Evolutionary conservation across 2,797 vertebrate genomes (phyloP), one percentile per base, ranked within the genome.

Genomic region (Petrocephalus schoutedeni): DNA sequence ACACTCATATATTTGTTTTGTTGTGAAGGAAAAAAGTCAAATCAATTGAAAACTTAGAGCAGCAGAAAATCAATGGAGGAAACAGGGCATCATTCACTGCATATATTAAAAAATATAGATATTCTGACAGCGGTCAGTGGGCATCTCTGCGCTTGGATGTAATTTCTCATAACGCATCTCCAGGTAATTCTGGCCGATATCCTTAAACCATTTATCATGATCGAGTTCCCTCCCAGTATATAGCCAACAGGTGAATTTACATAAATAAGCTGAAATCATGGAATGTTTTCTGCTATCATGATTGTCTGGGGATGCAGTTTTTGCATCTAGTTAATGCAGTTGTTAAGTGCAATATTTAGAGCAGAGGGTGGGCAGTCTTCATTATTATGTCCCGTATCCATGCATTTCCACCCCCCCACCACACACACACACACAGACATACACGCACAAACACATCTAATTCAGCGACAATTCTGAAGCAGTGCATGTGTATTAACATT

Each of bases 51-150:
- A 93, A 94, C 85, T 90, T 92, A 85, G 91, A 94, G 92, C 89
- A 94, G 89, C 92, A 89, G 93, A 92, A 95, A 96, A 96, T 97
- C 93, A 96, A 91, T 97, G 87, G 41, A 84, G 92, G 93, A 94
- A 94, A 93, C 91, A 94, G 88, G 90, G 88, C 92, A 90, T 93
- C 93, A 94, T 94, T 96, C 93, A 92, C 91, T 86, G 23, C 89
- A 86, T 87, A 59, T 93, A 92, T 92, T 94, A 90, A 95, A 95
- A 96, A 94, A 95, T 93, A 93, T 89, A 93, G 92, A 93, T 94
- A 92, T 86, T 91, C 92, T 94, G 92, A 94, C 92, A 91, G 93
- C 93, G 94, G 94, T 95, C 89, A 74, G 90, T 89, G 89, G 92
- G 91, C 92, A 94, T 94, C 87, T 87, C 36, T 91, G 91, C 86